phyloP scores from a whole-genome alignment of 2,797 vertebrate genomes.

The Falco columbarius region DNA sequence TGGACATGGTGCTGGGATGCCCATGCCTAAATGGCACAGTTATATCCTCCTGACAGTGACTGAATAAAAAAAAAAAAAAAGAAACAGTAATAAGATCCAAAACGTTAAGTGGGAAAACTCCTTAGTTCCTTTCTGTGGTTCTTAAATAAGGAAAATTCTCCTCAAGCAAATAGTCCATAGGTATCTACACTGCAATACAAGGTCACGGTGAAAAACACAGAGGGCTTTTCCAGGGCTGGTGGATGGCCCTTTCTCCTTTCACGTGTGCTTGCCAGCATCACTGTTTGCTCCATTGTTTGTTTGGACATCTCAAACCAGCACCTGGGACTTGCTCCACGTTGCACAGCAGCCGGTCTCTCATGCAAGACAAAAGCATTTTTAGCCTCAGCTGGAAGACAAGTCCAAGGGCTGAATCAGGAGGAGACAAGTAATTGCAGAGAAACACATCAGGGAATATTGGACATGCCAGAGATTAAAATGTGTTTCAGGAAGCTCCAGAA shows the following conservation, averaged over 20 bases:
- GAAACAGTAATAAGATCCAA: background rate
- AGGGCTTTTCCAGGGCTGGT: background rate
- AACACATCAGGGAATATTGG: background rate
- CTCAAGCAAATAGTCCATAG: background rate
- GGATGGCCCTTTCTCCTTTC: background rate
- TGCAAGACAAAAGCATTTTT: background rate
- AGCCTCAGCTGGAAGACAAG: background rate
- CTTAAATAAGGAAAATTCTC: background rate
- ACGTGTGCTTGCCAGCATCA: background rate
- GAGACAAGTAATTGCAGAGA: background rate
- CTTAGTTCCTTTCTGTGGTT: background rate
- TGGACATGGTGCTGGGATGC: background rate
- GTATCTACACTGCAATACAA: background rate
- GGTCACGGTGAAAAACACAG: background rate
- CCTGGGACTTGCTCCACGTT: background rate
- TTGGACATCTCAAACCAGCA: background rate
- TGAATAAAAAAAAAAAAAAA: background rate
- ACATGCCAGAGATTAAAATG: background rate
- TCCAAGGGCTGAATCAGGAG: background rate
- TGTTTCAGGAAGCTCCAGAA: background rate
- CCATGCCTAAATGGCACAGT: fast-evolving
- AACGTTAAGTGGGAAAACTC: background rate
- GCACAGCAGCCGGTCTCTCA: background rate
- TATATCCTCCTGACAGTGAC: no score
- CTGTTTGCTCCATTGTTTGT: background rate